phyloP scores from a whole-genome alignment of 2,113 vertebrate species.

The Salvelinus alpinus region DNA sequence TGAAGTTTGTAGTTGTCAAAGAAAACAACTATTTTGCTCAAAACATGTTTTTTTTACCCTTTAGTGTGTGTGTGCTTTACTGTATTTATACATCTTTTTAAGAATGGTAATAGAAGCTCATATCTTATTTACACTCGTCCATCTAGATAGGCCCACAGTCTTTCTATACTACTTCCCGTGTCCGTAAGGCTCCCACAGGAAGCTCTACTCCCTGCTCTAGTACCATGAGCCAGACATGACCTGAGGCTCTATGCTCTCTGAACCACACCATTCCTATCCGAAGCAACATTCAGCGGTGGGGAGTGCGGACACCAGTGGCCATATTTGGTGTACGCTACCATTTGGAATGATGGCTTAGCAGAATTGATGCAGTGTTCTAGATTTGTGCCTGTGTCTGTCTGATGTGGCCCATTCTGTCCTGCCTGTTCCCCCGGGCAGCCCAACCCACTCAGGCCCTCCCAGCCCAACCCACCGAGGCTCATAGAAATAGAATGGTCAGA shows the following conservation, averaged over 20 bases:
- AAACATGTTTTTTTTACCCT: no score
- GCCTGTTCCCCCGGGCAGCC: constrained; percentile 59
- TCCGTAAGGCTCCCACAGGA: constrained; percentile 57
- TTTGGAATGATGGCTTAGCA: not conserved
- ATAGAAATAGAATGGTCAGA: no score
- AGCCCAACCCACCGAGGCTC: no score
- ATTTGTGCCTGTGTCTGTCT: constrained; percentile 20
- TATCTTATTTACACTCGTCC: constrained; percentile 65
- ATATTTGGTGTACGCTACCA: not conserved
- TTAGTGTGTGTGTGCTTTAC: no score
- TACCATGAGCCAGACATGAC: constrained; percentile 52
- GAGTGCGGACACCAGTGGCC: not conserved
- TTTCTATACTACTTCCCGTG: constrained; percentile 66
- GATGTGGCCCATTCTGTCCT: constrained; percentile 36
- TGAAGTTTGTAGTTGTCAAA: no score
- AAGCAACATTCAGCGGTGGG: no score
- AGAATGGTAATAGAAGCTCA: constrained; percentile 60
- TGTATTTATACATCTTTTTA: constrained; percentile 1
- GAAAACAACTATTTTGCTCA: no score
- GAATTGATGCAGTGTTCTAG: not conserved
- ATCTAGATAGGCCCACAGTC: constrained; percentile 58
- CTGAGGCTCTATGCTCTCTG: constrained; percentile 44
- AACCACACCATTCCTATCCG: no score
- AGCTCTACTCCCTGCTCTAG: constrained; percentile 27
- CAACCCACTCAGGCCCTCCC: constrained; percentile 49